phyloP scores from a whole-genome alignment of 2,888 invertebrate species.

The Stictocephala bisonia region DNA sequence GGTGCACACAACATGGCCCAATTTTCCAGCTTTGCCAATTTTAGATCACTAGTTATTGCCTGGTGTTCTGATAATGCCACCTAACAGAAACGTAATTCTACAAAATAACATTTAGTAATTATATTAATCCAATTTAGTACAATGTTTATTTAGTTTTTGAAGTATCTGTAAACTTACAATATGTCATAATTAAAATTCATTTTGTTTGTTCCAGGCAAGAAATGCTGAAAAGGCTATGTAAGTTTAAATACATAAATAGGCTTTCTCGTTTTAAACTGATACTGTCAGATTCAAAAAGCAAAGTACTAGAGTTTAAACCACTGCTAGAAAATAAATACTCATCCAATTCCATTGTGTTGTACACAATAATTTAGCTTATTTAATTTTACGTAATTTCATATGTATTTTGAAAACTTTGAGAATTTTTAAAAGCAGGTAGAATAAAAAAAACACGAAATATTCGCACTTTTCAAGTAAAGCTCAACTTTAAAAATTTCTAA shows the following conservation, averaged over 20 bases:
- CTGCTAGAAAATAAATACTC: no score
- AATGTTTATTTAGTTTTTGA: neutral
- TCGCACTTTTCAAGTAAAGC: no score
- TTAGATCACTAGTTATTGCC: no score
- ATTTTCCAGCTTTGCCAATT: no score
- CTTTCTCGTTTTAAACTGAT: neutral
- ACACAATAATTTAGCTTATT: no score
- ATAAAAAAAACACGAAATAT: no score
- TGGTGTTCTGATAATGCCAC: conserved; percentile 12
- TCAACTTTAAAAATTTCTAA: no score
- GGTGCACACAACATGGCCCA: no score
- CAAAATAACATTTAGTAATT: neutral
- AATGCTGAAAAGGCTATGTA: conserved; percentile 98
- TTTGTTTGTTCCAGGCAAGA: conserved; percentile 79
- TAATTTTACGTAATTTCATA: no score
- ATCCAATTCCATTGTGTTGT: no score
- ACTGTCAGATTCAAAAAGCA: neutral
- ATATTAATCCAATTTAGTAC: neutral
- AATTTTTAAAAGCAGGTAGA: no score
- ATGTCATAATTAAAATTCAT: conserved; percentile 35
- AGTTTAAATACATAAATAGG: conserved; percentile 65
- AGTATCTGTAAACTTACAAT: neutral
- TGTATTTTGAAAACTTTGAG: no score
- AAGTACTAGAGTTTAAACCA: neutral
- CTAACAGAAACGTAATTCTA: neutral